Evolutionary conservation across 1,140 invertebrate species (phyloP), one percentile per base, ranked within the genome.

Genomic region (Anoplolepis gracilipes): DNA sequence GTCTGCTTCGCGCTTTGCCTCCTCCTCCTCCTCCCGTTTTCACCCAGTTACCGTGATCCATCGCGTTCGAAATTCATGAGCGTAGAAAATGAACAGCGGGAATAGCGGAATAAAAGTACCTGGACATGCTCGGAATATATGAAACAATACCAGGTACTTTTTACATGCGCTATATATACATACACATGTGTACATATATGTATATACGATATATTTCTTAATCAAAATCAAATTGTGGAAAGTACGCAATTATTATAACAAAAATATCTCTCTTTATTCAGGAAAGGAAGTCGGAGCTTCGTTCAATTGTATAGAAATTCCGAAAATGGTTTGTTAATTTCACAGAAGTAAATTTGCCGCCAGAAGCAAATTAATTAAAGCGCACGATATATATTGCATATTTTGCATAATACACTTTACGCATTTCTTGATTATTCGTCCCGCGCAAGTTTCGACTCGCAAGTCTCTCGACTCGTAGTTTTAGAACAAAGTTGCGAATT

Each of bases 1-100:
- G 59, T 62, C 49, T 36, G 10, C 67, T 65, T 69, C 61, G 16
- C 73, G 64, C 39, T 79, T 75, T 55, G 10, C 46, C 30, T 61
- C 33, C 65, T 49, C 33, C 61, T 22, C 22, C 25, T 28, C 39
- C 49, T 57, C 64, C 53, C 70, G 53, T 75, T 67, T 86, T 84
- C 85, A 69, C 55, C 85, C 67, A 69, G 78, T 86, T 64, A 84
- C 81, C 22, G 42, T 64, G 81, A 62, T 62, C 73, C 59, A 53
- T 16, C 57, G 42, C 72, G 72, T 84, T 77, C 81, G 57, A 84
- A 84, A 76, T 84, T 82, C 53, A 73, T 59, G 53, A 73, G 67
- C 67, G 25, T 57, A 28, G 13, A 42, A 72, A 28, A 82, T 42
- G 78, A 73, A 22, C 78, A 36, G 25, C 67, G 67, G 59, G 42